Conservation (phyloP, 2,113 vertebrate species). For the Albula glossodonta region DNA sequence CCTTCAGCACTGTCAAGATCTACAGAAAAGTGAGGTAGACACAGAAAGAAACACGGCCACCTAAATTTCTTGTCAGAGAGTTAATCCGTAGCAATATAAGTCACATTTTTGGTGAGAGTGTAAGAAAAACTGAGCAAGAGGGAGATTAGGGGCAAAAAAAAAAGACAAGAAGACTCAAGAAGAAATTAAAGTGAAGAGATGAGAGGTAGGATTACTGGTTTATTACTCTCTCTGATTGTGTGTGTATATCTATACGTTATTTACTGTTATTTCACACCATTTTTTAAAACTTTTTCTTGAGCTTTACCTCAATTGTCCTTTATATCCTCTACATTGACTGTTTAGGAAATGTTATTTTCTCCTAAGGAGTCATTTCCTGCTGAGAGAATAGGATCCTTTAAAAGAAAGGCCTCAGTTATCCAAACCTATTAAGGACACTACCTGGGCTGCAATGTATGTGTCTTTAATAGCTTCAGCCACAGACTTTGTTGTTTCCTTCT, state of each 20-base stretch:
- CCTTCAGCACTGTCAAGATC: conserved; percentile 38
- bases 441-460: neutral
- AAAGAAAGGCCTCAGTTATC: neutral
- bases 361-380: too few relatives aligned
- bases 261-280: neutral
- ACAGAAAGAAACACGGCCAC: conserved; percentile 51
- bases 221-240: conserved; percentile 4
- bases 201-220: conserved; percentile 23
- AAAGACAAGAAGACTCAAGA: neutral
- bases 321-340: too few relatives aligned
- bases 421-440: neutral
- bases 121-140: neutral
- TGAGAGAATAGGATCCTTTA: neutral
- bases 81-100: conserved; percentile 44
- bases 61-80: conserved; percentile 38
- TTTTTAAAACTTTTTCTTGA: neutral
- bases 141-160: conserved; percentile 5
- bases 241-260: neutral
- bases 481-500: neutral
- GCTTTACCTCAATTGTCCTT: neutral
- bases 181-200: conserved; percentile 14
- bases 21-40: conserved; percentile 50
- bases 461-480: too few relatives aligned
- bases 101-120: neutral
- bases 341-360: too few relatives aligned